Percentiles rank a stretch among this genome's conserved stretches.
Conservation (phyloP, 2,797 vertebrate genomes). For the Notoglanidium macrostoma region DNA sequence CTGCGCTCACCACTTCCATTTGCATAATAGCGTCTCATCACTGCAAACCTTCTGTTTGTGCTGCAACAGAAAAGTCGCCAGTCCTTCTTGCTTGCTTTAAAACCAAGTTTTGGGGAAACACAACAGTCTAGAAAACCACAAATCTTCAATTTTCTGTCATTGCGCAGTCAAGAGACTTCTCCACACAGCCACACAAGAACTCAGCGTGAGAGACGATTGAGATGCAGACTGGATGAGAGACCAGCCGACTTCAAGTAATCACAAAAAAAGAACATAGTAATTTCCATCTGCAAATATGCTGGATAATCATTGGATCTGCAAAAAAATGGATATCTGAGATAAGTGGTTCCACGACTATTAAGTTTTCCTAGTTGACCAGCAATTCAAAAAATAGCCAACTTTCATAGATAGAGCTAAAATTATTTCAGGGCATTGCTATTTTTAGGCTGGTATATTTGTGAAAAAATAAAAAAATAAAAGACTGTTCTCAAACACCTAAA, state of each 20-base stretch:
- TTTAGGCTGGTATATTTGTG: neutral
- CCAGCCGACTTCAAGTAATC: constrained; percentile 11
- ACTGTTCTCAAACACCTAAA: neutral
- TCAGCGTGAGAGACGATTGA: constrained; percentile 19
- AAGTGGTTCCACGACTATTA: neutral
- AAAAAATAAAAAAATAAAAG: neutral
- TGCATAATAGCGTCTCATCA: constrained; percentile 99
- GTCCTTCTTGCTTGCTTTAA: constrained; percentile 45
- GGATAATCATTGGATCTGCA: constrained; percentile 17
- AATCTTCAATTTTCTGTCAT: constrained; percentile 31
- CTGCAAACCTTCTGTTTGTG: constrained; percentile 87
- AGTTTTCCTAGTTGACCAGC: constrained; percentile 7
- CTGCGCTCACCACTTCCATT: constrained; percentile 71
- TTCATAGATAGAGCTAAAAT: neutral
- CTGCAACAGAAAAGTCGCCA: constrained; percentile 88
- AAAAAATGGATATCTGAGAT: neutral
- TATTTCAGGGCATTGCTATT: neutral
- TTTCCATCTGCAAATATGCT: constrained; percentile 29
- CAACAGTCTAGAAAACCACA: constrained; percentile 2
- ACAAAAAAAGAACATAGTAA: constrained; percentile 24
- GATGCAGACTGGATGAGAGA: neutral
- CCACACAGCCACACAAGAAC: constrained; percentile 43
- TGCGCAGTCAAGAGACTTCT: constrained; percentile 46
- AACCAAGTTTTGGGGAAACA: neutral
- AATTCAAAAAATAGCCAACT: neutral